These are phyloP conservation scores for Morpho helenor DNA, from an alignment of 2,888 invertebrate species.

Conservation along the genomic window DNA sequence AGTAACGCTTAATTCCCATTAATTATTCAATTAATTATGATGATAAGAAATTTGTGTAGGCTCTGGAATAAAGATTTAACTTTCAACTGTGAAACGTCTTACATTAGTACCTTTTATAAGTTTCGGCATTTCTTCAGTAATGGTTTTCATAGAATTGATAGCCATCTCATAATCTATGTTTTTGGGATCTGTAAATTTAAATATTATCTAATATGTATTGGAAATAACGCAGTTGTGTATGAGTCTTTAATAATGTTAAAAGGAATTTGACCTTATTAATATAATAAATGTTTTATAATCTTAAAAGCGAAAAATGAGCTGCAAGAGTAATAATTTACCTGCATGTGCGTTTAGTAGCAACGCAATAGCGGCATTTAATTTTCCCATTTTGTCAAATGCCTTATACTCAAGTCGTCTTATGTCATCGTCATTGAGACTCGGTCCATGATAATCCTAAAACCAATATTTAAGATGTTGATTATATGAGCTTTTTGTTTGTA, in stretches of 20 bases:
- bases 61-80: too few relatives aligned
- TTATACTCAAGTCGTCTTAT: conserved; percentile 36
- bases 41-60: too few relatives aligned
- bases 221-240: neutral
- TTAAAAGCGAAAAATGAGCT: neutral
- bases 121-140: conserved; percentile 95
- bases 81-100: conserved; percentile 87
- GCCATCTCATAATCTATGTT: conserved; percentile 96
- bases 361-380: conserved; percentile 60
- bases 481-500: too few relatives aligned
- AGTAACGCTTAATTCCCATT: too few relatives aligned
- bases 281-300: neutral
- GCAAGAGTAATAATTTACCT: conserved; percentile 36
- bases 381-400: conserved; percentile 44
- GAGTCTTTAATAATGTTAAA: too few relatives aligned
- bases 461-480: neutral
- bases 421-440: conserved; percentile 30
- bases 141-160: conserved; percentile 96
- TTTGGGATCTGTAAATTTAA: conserved; percentile 48
- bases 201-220: neutral
- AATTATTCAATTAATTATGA: too few relatives aligned
- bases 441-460: conserved; percentile 40
- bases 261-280: too few relatives aligned
- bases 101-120: conserved; percentile 90
- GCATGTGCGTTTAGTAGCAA: conserved; percentile 51